Conservation (phyloP, 2,888 invertebrate genomes). For the Portevinia maculata region DNA sequence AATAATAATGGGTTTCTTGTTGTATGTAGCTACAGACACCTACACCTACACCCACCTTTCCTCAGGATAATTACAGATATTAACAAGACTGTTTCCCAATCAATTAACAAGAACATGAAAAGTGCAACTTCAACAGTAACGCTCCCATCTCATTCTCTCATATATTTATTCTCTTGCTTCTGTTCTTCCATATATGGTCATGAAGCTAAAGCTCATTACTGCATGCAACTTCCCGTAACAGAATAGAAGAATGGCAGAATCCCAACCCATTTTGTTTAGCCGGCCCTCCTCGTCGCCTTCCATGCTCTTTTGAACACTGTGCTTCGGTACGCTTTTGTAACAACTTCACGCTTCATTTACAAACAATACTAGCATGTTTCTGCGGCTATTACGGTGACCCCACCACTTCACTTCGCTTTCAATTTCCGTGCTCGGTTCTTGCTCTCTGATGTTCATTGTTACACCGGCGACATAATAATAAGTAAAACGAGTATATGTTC, state of each 20-base stretch:
- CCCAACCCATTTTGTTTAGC: conserved; percentile 14
- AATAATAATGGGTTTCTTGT: no score
- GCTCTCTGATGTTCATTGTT: conserved; percentile 1
- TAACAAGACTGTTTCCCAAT: conserved; percentile 19
- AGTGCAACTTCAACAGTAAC: conserved; percentile 11
- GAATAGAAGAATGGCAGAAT: conserved; percentile 4
- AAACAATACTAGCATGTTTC: conserved; percentile 6
- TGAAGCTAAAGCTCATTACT: conserved; percentile 56
- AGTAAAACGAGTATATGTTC: conserved; percentile 44
- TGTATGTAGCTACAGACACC: no score
- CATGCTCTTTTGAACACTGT: conserved; percentile 22
- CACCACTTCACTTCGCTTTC: conserved; percentile 51
- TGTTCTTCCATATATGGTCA: conserved; percentile 43
- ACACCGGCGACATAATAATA: conserved; percentile 18
- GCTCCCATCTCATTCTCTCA: neutral
- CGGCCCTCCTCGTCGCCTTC: conserved; percentile 5
- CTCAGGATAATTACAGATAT: neutral
- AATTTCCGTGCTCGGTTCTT: conserved; percentile 45
- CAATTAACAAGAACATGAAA: conserved; percentile 29
- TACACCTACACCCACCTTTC: neutral
- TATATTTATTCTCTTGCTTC: neutral
- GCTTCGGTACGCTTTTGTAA: conserved; percentile 35
- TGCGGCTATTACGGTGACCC: conserved; percentile 7
- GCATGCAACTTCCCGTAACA: conserved; percentile 43
- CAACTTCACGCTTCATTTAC: conserved; percentile 61